Evolutionary conservation across 1,140 invertebrate genomes (phyloP).

Genomic region (Grapholita molesta): DNA sequence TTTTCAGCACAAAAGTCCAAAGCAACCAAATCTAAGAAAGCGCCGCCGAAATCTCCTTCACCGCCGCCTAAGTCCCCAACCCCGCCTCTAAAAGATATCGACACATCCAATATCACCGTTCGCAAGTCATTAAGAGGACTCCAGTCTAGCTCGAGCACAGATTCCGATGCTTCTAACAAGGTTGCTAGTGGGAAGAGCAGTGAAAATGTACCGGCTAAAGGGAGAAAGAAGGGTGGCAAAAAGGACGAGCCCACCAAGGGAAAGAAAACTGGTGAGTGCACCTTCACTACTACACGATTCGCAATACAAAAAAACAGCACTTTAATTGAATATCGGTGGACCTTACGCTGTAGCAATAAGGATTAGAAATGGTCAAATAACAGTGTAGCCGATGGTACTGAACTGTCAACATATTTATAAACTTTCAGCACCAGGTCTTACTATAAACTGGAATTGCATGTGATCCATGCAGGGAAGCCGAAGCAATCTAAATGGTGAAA

Average conservation of each 20-base stretch:
- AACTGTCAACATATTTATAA: too few relatives aligned
- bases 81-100: constrained; percentile 27
- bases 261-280: background rate
- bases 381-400: too few relatives aligned
- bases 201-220: constrained; percentile 19
- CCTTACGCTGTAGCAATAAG: too few relatives aligned
- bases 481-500: too few relatives aligned
- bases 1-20: constrained; percentile 38
- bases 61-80: constrained; percentile 7
- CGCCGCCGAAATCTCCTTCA: constrained; percentile 14
- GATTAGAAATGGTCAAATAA: too few relatives aligned
- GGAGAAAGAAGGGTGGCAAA: constrained; percentile 17
- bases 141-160: constrained; percentile 38
- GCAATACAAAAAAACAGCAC: too few relatives aligned
- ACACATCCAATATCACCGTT: constrained; percentile 45
- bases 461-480: too few relatives aligned
- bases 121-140: constrained; percentile 34
- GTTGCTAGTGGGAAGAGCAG: constrained; percentile 7
- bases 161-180: constrained; percentile 35
- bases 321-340: too few relatives aligned
- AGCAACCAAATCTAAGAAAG: constrained; percentile 22
- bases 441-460: too few relatives aligned
- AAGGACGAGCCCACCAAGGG: constrained; percentile 3
- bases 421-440: too few relatives aligned
- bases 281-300: too few relatives aligned